Conservation (phyloP, 2,113 vertebrate genomes). For the Alaudala cheleensis region DNA sequence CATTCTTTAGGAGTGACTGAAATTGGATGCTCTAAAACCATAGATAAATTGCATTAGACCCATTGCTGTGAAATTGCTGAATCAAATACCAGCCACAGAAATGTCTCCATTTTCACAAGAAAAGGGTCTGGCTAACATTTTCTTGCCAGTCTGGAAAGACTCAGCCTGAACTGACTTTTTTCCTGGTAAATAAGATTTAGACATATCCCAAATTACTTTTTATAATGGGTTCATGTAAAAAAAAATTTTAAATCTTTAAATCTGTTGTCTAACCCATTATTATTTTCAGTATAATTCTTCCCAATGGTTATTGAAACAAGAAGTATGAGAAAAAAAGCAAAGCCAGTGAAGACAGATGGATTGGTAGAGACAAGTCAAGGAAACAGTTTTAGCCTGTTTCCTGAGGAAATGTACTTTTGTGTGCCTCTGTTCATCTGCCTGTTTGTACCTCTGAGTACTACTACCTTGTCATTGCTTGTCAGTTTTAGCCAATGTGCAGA, state of each 20-base stretch:
- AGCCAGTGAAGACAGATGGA: not conserved
- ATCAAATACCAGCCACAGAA: not conserved
- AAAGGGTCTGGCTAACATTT: not conserved
- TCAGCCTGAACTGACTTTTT: not conserved
- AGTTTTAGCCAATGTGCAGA: not conserved
- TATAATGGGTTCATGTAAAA: not conserved
- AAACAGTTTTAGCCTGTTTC: not conserved
- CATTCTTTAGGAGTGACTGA: slow-evolving; percentile 1
- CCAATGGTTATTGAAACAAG: not conserved
- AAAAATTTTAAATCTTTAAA: not conserved
- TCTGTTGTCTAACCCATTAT: not conserved
- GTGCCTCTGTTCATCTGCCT: not conserved
- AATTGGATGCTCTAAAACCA: not conserved
- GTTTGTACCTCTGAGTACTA: not conserved
- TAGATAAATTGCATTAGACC: not conserved
- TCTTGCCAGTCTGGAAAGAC: not conserved
- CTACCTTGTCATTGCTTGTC: not conserved
- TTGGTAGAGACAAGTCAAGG: not conserved
- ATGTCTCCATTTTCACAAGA: slow-evolving; percentile 11
- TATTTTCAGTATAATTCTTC: not conserved
- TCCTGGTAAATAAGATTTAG: not conserved
- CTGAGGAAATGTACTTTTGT: not conserved
- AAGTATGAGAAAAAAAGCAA: not conserved
- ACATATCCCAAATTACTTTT: not conserved
- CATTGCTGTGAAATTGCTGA: slow-evolving; percentile 27